Percentiles rank a stretch among this genome's conserved stretches.
phyloP scores from a whole-genome alignment of 2,113 vertebrate genomes.

The Thomomys bottae region DNA sequence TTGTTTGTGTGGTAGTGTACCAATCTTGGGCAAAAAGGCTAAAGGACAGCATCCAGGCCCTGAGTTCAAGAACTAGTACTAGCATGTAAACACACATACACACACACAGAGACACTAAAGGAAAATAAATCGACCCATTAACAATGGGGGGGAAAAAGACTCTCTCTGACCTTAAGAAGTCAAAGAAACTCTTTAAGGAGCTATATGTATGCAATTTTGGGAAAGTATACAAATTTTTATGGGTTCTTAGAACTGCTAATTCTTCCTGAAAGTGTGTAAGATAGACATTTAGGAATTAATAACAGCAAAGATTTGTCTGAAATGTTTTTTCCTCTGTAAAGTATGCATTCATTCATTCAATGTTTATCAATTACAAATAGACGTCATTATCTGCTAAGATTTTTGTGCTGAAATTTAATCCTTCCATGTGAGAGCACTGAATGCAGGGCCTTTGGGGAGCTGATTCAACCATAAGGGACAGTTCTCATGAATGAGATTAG shows the following conservation, averaged over 20 bases:
- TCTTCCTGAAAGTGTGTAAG: background rate
- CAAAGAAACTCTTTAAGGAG: conserved; percentile 5
- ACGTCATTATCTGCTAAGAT: background rate
- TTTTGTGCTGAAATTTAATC: background rate
- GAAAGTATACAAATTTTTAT: background rate
- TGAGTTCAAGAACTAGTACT: no score
- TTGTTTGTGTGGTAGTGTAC: no score
- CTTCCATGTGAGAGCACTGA: background rate
- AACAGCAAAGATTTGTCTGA: background rate
- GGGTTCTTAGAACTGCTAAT: background rate
- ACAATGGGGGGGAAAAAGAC: background rate
- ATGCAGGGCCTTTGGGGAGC: background rate
- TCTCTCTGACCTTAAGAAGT: background rate
- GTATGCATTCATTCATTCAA: background rate
- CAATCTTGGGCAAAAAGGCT: no score
- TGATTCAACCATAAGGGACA: background rate
- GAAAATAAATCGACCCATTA: background rate
- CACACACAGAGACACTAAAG: background rate
- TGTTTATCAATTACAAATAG: conserved; percentile 18
- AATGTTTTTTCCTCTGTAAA: background rate
- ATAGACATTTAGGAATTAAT: background rate
- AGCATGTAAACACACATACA: no score
- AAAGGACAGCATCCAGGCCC: no score
- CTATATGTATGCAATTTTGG: background rate
- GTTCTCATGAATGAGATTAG: background rate